Base-by-base conservation (phyloP, 2,113 vertebrate genomes). In the Grammomys surdaster region DNA sequence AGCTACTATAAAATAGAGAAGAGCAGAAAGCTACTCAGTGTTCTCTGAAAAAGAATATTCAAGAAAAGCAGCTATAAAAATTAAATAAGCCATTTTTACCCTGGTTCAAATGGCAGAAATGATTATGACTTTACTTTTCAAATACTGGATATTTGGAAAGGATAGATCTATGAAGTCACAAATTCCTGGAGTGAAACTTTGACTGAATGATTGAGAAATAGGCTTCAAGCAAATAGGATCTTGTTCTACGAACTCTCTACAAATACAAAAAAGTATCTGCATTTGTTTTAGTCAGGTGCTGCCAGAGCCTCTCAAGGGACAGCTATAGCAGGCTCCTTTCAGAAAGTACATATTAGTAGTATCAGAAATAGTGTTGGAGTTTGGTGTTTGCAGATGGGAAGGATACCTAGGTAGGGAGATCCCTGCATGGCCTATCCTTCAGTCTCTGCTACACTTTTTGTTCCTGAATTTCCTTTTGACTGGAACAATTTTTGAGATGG, bases 61-160 rank as follows among this genome's bases (percentile, higher is more conserved):
- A 96, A 67, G 54, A 60, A 60, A 90, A 92, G 69, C 1, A 89
- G n/a, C 16, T 31, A 85, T 82, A 67, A 92, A 89, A 89, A 56
- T 22, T 86, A 48, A 95, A 90, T 67, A 13, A 80, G 70, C 12
- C 16, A 58, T 91, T 86, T 93, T 92, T 36, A 58, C 26, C 7
- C 48, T 88, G 7, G 69, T 70, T 80, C 56, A 89, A 93, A 65
- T 93, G 48, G 24, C 40, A 76, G 56, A 86, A 80, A 70, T 95
- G 56, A 89, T 86, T 22, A 0, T 86, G 77, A 75, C 63, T 88
- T 58, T 88, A 40, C 48, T 86, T 89, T 46, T 85, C 43, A 85
- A 65, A 36, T 81, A 75, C 80, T 70, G 43, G 26, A 93, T 65
- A 80, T 77, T 69, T 95, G 51, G 65, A 95, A 93, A 93, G 9